Evolutionary conservation across 2,888 invertebrate species (phyloP).

Genomic region (Eilema griseolum): DNA sequence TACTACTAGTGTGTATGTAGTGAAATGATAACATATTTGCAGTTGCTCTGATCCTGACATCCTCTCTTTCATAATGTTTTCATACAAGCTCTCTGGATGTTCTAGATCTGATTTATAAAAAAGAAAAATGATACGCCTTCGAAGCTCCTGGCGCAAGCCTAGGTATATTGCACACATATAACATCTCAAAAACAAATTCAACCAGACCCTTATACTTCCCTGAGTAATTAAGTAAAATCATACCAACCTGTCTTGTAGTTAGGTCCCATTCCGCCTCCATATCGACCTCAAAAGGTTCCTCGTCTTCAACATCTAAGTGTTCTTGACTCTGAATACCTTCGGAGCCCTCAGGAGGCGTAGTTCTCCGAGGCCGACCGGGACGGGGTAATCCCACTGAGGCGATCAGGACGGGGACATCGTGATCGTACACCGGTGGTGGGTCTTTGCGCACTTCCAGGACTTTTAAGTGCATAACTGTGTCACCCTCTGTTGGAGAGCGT

Average conservation of each 20-base stretch:
- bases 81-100: no score
- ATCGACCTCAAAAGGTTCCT: slow-evolving; percentile 82
- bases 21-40: no score
- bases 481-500: slow-evolving; percentile 88
- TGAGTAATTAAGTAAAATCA: background rate
- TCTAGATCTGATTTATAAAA: no score
- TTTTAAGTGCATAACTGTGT: slow-evolving; percentile 96
- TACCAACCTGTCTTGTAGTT: slow-evolving; percentile 95
- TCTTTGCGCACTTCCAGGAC: slow-evolving; percentile 94
- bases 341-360: slow-evolving; percentile 56
- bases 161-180: no score
- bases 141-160: no score
- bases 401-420: slow-evolving; percentile 95
- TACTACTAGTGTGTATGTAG: no score
- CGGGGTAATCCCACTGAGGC: slow-evolving; percentile 78
- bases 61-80: no score
- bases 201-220: background rate
- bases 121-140: no score
- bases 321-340: slow-evolving; percentile 63
- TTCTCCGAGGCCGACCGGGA: slow-evolving; percentile 71
- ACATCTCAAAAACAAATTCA: no score
- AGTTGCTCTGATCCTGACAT: no score
- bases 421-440: slow-evolving; percentile 93
- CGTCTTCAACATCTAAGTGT: slow-evolving; percentile 86
- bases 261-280: slow-evolving; percentile 94